Base-by-base conservation (phyloP, 2,797 vertebrate genomes). In the Melanotaenia parkinsoni region DNA sequence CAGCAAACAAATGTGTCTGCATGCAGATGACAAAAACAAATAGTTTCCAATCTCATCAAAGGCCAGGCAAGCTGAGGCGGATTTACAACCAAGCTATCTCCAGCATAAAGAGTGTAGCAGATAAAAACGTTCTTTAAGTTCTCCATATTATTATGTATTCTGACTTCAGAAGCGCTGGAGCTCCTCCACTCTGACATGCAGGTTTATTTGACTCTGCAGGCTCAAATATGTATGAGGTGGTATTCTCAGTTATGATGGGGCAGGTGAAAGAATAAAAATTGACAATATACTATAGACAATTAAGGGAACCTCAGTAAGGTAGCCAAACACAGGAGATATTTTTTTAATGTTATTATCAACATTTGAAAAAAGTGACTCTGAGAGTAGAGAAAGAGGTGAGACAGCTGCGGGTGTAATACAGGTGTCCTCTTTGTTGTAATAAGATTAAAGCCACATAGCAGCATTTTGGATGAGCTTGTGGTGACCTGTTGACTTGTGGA, bases 1-100 rank as follows among this genome's bases (percentile, higher is more conserved):
- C 82, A 77, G 86, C 65, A 88, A 91, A 91, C 86, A 89, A 82
- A 77, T 30, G 67, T 45, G 63, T 73, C 76, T 70, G 63, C 5
- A 57, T 63, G 75, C 70, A 66, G 70, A 86, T 83, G 80, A 88
- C 78, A 63, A 84, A 87, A 86, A 88, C 82, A 83, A 86, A 89
- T 82, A 79, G 80, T 73, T 85, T 84, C 74, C 79, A 62, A 43
- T 85, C 77, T 78, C 74, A 82, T 89, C 83, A 86, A 87, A 89
- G 77, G 67, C 64, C 60, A 35, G 32, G 47, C 16, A 22, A 75
- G 71, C 62, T 8, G 74, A 71, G 67, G 64, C 51, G 32, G 73
- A 82, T 84, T 61, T 57, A 40, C 45, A 79, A 67, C 67, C 61
- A 35, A 74, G 74, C 67, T 56, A 47, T 63, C 77, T 77, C 59